These are phyloP conservation scores for Loripinus fragilis DNA, from an alignment of 2,888 invertebrate genomes.

Conservation along the genomic window DNA sequence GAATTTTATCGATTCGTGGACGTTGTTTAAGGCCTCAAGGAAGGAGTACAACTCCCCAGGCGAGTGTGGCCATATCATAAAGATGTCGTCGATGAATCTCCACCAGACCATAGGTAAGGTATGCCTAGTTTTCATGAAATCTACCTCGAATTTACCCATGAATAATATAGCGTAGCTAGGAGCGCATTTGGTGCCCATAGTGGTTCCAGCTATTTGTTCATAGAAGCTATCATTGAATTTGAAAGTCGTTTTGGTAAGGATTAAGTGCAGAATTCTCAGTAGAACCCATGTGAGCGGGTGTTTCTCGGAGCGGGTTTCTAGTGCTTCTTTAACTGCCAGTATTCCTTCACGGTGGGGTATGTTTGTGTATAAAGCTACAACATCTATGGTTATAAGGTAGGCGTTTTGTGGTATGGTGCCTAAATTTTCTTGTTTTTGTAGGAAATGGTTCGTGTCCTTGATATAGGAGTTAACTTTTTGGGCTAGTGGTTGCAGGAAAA, in stretches of 20 bases:
- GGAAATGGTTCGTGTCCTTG: too few relatives aligned
- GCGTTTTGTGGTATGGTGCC: neutral
- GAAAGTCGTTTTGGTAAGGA: too few relatives aligned
- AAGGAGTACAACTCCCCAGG: too few relatives aligned
- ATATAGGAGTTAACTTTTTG: slow-evolving; percentile 2
- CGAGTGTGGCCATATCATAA: too few relatives aligned
- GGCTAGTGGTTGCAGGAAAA: neutral
- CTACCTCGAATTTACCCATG: slow-evolving; percentile 10
- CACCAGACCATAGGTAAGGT: too few relatives aligned
- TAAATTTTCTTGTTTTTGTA: neutral
- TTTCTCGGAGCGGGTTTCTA: neutral
- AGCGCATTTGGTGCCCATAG: too few relatives aligned
- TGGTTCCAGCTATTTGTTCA: too few relatives aligned
- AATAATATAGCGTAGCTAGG: slow-evolving; percentile 21
- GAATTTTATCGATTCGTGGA: too few relatives aligned
- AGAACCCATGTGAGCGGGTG: slow-evolving; percentile 8
- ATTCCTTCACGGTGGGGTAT: slow-evolving; percentile 8
- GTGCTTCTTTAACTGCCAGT: neutral
- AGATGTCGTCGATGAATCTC: too few relatives aligned
- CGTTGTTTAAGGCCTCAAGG: too few relatives aligned
- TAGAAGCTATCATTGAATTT: too few relatives aligned
- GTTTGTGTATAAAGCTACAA: neutral
- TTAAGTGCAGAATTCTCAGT: too few relatives aligned
- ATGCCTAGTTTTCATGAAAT: slow-evolving; percentile 14
- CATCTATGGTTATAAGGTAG: neutral